Conservation (phyloP, 2,113 vertebrate genomes). For the Xyliphius kryptos region DNA sequence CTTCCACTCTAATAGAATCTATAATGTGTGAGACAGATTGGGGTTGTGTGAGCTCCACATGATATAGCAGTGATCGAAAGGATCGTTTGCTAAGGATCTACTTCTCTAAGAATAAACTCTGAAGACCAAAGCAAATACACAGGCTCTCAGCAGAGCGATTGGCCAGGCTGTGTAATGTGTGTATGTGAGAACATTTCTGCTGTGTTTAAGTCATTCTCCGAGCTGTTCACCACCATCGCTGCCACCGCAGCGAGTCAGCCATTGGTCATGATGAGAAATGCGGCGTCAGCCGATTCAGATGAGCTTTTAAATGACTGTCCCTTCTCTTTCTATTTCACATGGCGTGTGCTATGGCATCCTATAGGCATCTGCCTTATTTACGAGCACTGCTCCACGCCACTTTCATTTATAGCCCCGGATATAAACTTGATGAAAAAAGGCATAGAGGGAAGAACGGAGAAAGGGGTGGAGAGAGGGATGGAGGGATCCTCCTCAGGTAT, state of each 20-base stretch:
- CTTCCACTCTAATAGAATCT: too few species aligned
- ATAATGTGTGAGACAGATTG: too few species aligned
- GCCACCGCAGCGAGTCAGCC: constrained; percentile 38
- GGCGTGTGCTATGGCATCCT: constrained; percentile 48
- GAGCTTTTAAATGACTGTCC: constrained; percentile 59
- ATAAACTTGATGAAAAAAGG: constrained; percentile 51
- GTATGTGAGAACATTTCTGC: constrained; percentile 22
- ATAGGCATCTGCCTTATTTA: constrained; percentile 48
- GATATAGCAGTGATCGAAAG: too few species aligned
- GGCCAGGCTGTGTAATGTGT: neutral
- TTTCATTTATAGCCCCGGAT: constrained; percentile 49
- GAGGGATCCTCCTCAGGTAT: constrained; percentile 44
- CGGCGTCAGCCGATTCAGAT: constrained; percentile 47
- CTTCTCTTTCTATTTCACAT: constrained; percentile 49
- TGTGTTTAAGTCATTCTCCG: constrained; percentile 44
- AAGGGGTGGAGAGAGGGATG: neutral
- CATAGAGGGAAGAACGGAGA: neutral
- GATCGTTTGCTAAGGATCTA: neutral
- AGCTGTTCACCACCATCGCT: constrained; percentile 45
- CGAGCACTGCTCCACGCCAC: constrained; percentile 36
- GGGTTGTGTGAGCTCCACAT: too few species aligned
- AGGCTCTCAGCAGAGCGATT: neutral
- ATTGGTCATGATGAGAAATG: constrained; percentile 53
- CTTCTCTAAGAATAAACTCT: constrained; percentile 12
- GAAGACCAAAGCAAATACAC: too few species aligned